Conservation (phyloP, 2,888 invertebrate genomes). For the Ditylenchus weischeri region DNA sequence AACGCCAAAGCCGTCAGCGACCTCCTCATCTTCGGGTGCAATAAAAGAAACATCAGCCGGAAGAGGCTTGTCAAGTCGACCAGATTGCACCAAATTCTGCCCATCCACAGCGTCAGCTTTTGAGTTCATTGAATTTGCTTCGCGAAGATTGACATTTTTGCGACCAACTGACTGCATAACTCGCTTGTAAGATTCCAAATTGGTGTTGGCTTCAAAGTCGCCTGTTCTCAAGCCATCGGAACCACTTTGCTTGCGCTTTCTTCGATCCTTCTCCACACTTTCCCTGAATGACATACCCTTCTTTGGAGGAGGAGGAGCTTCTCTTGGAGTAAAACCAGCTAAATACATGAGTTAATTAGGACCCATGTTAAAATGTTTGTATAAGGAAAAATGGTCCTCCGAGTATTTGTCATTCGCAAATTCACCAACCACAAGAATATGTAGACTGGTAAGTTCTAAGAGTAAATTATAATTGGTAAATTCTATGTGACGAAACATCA, state of each 20-base stretch:
- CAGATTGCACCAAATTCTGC: not conserved
- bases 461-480: no score
- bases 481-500: no score
- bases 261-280: not conserved
- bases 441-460: no score
- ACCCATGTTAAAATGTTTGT: not conserved
- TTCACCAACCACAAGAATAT: no score
- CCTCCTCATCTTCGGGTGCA: slow-evolving; percentile 10
- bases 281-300: not conserved
- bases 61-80: not conserved
- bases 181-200: slow-evolving; percentile 5
- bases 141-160: not conserved
- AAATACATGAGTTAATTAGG: not conserved
- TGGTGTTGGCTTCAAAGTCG: not conserved
- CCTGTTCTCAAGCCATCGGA: no score
- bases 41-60: slow-evolving; percentile 6
- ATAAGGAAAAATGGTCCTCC: no score
- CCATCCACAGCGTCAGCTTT: slow-evolving; percentile 1
- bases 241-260: no score
- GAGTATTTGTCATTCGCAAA: no score
- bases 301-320: slow-evolving; percentile 9
- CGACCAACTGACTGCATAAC: slow-evolving; percentile 5
- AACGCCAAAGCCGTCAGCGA: not conserved
- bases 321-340: slow-evolving; percentile 12
- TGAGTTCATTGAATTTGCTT: not conserved